Percentiles rank a stretch among this genome's conserved stretches.
These are phyloP conservation scores for Pachyseris speciosa DNA, from an alignment of 64 coral and sea anemone genomes.

Conservation along the genomic window DNA sequence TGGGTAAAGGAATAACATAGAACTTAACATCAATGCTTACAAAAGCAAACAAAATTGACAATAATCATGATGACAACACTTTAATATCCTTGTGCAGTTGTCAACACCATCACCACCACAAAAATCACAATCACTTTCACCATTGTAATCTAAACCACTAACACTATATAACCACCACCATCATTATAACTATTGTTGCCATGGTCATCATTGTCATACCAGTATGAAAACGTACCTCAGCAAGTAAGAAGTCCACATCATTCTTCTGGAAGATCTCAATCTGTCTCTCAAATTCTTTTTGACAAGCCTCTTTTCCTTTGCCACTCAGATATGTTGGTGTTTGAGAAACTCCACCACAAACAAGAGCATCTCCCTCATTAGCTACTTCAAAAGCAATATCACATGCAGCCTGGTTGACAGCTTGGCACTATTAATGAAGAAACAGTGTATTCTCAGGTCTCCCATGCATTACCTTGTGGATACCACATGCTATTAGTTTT, in stretches of 20 bases:
- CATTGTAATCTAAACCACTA: no score
- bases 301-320: constrained; percentile 89
- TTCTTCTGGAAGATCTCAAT: constrained; percentile 89
- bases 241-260: constrained; percentile 95
- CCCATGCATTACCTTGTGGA: background rate
- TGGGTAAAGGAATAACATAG: no score
- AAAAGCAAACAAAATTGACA: no score
- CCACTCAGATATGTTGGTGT: constrained; percentile 95
- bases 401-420: constrained; percentile 94
- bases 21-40: no score
- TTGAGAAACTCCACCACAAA: constrained; percentile 92
- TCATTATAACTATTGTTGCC: background rate
- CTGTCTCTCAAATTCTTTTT: constrained; percentile 88
- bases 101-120: no score
- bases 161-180: no score
- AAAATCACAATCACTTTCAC: no score
- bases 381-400: constrained; percentile 92
- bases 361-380: constrained; percentile 83
- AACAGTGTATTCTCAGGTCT: background rate
- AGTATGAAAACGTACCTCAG: constrained; percentile 69
- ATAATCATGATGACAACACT: no score
- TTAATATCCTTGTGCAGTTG: no score
- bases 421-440: constrained; percentile 50
- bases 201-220: background rate
- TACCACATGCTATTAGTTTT: no score